Conservation (phyloP, 2,797 vertebrate species). For the Gymnoscopelus microlampas region DNA sequence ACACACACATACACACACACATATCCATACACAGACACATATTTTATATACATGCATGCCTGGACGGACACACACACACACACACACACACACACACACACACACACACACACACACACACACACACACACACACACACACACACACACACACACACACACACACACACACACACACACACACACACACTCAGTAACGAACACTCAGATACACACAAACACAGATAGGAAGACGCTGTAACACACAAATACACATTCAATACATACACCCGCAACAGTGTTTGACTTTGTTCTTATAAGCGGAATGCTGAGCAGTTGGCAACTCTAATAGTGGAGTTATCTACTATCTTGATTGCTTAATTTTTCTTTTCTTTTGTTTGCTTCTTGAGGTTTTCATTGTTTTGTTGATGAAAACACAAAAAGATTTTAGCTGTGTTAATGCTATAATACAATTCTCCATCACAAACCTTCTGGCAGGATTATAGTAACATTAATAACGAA, state of each 20-base stretch:
- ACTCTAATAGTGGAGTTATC: no score
- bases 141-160: conserved; percentile 10
- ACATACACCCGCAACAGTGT: no score
- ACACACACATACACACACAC: neutral
- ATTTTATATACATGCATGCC: neutral
- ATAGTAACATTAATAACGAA: no score
- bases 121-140: conserved; percentile 11
- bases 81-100: conserved; percentile 6
- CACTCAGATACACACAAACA: conserved; percentile 5
- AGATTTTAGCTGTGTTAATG: no score
- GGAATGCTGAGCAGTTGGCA: no score
- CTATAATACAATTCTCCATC: no score
- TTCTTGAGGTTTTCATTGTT: no score
- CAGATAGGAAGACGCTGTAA: neutral
- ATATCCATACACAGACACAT: neutral
- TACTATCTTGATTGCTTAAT: no score
- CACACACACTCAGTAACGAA: neutral
- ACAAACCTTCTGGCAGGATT: no score
- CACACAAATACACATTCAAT: neutral
- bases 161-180: conserved; percentile 16
- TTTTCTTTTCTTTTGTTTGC: no score
- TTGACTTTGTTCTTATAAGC: neutral
- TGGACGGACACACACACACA: neutral
- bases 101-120: conserved; percentile 23
- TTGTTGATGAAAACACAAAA: no score